phyloP scores from a whole-genome alignment of 2,888 invertebrate genomes.

The Endotricha flammealis region DNA sequence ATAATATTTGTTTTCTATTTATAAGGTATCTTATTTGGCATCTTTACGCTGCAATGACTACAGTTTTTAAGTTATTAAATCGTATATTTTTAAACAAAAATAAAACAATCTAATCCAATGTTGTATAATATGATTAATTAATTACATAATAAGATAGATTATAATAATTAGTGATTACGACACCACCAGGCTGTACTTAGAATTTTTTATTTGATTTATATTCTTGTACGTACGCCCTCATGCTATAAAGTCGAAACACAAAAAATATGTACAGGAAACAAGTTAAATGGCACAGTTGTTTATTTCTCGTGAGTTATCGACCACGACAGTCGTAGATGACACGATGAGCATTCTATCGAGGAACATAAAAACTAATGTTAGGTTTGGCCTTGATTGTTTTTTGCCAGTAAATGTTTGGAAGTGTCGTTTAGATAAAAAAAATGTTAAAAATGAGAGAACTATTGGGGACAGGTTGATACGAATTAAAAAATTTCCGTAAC shows the following conservation, averaged over 20 bases:
- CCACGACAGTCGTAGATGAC: slow-evolving; percentile 5
- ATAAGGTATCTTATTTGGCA: no score
- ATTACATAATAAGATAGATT: no score
- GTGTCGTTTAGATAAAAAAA: slow-evolving; percentile 2
- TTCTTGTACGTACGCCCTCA: slow-evolving; percentile 2
- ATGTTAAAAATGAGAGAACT: not conserved
- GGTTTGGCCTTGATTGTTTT: slow-evolving; percentile 3
- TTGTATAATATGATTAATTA: no score
- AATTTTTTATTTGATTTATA: not conserved
- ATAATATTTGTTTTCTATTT: no score
- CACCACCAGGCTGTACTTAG: not conserved
- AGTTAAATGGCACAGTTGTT: slow-evolving; percentile 3
- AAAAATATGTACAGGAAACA: slow-evolving; percentile 9
- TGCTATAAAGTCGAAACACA: slow-evolving; percentile 3
- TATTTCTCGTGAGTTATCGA: slow-evolving; percentile 1
- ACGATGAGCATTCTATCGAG: slow-evolving; percentile 1
- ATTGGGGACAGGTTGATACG: not conserved
- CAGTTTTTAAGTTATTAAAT: no score
- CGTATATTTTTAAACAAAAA: no score
- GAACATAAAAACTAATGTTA: slow-evolving; percentile 4
- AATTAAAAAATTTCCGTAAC: not conserved
- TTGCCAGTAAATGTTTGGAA: not conserved
- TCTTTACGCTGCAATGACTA: no score
- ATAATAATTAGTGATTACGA: not conserved
- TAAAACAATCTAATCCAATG: no score